Base-by-base conservation (phyloP, 35 echinoderm and acorn worm species). In the Acanthaster planci region DNA sequence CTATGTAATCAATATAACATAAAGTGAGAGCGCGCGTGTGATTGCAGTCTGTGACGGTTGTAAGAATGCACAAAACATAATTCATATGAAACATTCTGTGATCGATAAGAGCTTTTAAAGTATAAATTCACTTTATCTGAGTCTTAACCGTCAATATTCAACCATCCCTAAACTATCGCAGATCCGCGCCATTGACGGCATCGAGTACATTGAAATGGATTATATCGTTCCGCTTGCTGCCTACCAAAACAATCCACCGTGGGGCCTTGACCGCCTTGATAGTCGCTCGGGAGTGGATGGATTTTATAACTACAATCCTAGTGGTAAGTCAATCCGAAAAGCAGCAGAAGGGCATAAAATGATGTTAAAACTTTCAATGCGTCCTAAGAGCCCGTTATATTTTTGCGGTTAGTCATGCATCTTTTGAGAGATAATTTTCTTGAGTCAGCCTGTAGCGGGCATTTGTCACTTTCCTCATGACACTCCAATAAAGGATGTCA, bases 141-240 rank as follows among this genome's bases (percentile, higher is more conserved):
- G 52, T n/a, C n/a, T n/a, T n/a, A n/a, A 54, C 8, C 19, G 52
- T 19, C 8, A 9, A 18, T 22, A 47, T 47, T 47, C 42, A 6
- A 27, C 26, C 2, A 15, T 7, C 37, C n/a, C n/a, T n/a, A n/a
- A n/a, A n/a, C 23, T 57, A 57, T 57, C 23, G 23, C 7, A 67
- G 59, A 67, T 67, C 59, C 59, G 59, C 2, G 0, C 59, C 59
- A 67, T 67, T 67, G 59, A 67, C 31, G 59, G n/a, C 21, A 67
- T 67, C n/a, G 59, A 67, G 59, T 67, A 67, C 59, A 23, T 23
- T 0, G 59, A 67, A 22, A 15, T n/a, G 26, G 59, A 67, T 1
- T 0, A 1, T 1, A 7, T 67, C n/a, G 6, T 0, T 2, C 7
- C n/a, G 6, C 3, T 23, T 32, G 5, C 31, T 32, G 59, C 16